Base-by-base conservation (phyloP, 2,113 vertebrate species). In the Pseudolaguvia tuberculata region DNA sequence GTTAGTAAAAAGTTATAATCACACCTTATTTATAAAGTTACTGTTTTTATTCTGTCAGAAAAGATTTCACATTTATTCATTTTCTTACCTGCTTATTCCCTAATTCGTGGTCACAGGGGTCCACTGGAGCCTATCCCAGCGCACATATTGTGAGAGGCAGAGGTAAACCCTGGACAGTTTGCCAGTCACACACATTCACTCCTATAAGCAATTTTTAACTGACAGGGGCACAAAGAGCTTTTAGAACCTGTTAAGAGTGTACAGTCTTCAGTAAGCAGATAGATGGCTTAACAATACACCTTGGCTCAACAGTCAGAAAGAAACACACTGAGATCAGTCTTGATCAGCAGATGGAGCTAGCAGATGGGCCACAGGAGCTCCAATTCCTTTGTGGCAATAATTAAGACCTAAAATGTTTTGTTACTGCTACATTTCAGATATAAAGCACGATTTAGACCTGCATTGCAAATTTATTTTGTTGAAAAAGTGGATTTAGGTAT, bases 341-440 rank as follows among this genome's bases (percentile, higher is more conserved):
- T 67, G 48, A 75, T 47, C 51, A 67, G 23, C 73, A 75, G 73
- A 63, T 55, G 52, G 50, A 68, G 61, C 50, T 52, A 45, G 51
- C 61, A 66, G 59, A 75, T 57, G 73, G 52, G 57, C 18, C 50
- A 11, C 31, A 10, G 23, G 12, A 67, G 39, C 62, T 66, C 42
- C 18, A 21, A 18, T 48, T 75, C n/a, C 52, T 27, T 27, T 66
- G 35, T 23, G 15, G 17, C 52, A 67, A 18, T 27, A 42, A 15
- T 51, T 73, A 31, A 51, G 29, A 20, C n/a, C 29, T 18, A 13
- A 2, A 65, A 55, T 65, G 21, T 39, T 23, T 39, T 73, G 52
- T 27, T 21, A 35, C 56, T 31, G 17, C 11, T n/a, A 35, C 31
- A 35, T 39, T 42, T 23, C 51, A 27, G 11, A 58, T 18, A 2